Conservation (phyloP, 2,113 vertebrate species). For the Thunnus maccoyii region DNA sequence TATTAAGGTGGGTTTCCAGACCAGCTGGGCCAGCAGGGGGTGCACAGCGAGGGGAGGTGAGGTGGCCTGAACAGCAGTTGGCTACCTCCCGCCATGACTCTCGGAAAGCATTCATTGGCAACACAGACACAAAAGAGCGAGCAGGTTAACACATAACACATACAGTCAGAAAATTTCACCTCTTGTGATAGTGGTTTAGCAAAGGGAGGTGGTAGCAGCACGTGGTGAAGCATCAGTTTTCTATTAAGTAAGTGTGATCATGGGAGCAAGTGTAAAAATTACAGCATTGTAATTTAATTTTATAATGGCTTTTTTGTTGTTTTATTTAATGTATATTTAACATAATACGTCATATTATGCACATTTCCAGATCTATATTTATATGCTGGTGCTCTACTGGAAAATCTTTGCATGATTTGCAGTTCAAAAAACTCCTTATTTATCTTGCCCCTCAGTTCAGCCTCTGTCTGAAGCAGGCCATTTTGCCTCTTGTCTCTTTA, state of each 20-base stretch:
- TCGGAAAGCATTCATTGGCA: slow-evolving; percentile 57
- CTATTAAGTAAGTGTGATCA: background rate
- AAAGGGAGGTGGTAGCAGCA: background rate
- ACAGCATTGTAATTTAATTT: background rate
- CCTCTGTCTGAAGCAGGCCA: too few species aligned
- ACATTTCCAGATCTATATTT: too few species aligned
- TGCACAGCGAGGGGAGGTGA: slow-evolving; percentile 49
- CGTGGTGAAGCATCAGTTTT: background rate
- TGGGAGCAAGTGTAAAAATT: background rate
- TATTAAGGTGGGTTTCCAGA: slow-evolving; percentile 67
- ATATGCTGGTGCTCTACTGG: too few species aligned
- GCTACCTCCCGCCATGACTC: slow-evolving; percentile 50
- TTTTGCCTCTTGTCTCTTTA: too few species aligned
- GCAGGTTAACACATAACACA: slow-evolving; percentile 36
- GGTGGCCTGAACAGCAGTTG: slow-evolving; percentile 56
- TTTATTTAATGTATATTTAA: too few species aligned
- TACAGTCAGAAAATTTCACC: background rate
- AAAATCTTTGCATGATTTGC: too few species aligned
- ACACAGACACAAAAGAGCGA: slow-evolving; percentile 51
- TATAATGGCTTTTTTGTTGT: background rate
- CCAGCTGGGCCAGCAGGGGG: slow-evolving; percentile 64
- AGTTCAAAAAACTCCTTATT: too few species aligned
- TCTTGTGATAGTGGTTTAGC: slow-evolving; percentile 9
- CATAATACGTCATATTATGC: too few species aligned
- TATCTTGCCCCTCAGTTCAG: too few species aligned